These are phyloP conservation scores for Corythornis vintsioides DNA, from an alignment of 2,113 vertebrate species.

Conservation along the genomic window DNA sequence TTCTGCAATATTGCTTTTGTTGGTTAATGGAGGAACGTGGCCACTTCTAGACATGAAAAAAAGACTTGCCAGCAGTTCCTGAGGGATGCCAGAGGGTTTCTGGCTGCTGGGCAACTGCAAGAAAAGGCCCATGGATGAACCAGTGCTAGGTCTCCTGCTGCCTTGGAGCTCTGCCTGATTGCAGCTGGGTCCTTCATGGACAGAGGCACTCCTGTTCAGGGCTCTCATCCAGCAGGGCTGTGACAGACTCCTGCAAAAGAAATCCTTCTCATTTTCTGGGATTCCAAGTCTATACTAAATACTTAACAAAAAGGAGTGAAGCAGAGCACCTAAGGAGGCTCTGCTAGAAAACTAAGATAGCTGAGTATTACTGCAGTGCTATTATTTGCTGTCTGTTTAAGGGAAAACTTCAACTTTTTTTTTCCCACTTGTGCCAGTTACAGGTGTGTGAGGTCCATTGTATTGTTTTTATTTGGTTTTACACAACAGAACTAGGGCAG, in stretches of 20 bases:
- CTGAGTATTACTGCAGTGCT: neutral
- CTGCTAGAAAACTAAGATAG: neutral
- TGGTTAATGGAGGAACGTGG: neutral
- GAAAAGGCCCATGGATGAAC: neutral
- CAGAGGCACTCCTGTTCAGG: neutral
- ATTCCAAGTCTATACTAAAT: neutral
- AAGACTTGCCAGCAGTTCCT: neutral
- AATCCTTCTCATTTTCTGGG: constrained; percentile 25
- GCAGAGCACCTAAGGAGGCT: neutral
- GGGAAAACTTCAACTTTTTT: neutral
- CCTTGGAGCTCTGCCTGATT: constrained; percentile 22
- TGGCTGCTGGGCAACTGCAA: neutral
- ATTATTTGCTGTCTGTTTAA: neutral
- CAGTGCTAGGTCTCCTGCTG: neutral
- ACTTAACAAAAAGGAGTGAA: neutral
- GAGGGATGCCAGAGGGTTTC: neutral
- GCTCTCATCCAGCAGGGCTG: neutral
- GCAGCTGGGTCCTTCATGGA: neutral
- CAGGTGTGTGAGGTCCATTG: neutral
- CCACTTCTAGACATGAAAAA: neutral
- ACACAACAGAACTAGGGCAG: neutral
- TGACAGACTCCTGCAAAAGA: neutral
- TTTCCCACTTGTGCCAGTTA: neutral
- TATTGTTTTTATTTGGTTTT: neutral
- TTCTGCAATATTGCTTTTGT: neutral